Evolutionary conservation across 2,888 invertebrate genomes (phyloP).

Genomic region (Drosophila austrosaltans): DNA sequence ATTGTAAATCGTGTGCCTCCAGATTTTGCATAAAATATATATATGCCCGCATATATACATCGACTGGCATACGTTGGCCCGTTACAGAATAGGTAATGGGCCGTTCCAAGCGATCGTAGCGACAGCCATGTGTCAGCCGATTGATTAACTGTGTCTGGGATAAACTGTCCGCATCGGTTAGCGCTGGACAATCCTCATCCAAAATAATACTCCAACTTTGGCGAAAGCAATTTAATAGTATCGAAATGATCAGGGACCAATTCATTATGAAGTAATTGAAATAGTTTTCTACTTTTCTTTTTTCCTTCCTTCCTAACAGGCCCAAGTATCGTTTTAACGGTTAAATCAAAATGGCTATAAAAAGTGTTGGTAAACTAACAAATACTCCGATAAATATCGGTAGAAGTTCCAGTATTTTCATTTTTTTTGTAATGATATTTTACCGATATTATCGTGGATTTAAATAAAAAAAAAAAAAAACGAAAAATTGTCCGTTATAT

Average conservation of each 20-base stretch:
- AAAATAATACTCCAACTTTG: neutral
- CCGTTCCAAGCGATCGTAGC: slow-evolving; percentile 90
- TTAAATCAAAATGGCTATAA: slow-evolving; percentile 28
- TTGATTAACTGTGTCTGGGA: slow-evolving; percentile 90
- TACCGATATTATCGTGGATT: too few species aligned
- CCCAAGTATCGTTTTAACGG: slow-evolving; percentile 24
- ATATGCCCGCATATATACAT: slow-evolving; percentile 90
- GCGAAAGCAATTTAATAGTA: slow-evolving; percentile 51
- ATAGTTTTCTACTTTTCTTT: neutral
- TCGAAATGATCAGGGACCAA: slow-evolving; percentile 47
- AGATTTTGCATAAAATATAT: slow-evolving; percentile 93
- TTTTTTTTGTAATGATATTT: too few species aligned
- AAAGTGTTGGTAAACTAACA: neutral
- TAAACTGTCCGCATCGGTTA: slow-evolving; percentile 85
- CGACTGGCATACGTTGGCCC: slow-evolving; percentile 86
- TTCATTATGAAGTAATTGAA: slow-evolving; percentile 43
- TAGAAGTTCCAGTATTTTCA: neutral
- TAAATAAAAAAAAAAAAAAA: too few species aligned
- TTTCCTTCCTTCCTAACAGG: neutral
- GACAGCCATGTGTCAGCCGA: slow-evolving; percentile 89
- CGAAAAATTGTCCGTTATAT: too few species aligned
- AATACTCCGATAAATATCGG: neutral
- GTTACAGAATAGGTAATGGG: slow-evolving; percentile 84
- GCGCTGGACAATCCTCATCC: slow-evolving; percentile 84
- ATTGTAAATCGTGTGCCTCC: slow-evolving; percentile 93